Evolutionary conservation across 2,888 invertebrate genomes (phyloP).

Genomic region (Caenorhabditis sp.): DNA sequence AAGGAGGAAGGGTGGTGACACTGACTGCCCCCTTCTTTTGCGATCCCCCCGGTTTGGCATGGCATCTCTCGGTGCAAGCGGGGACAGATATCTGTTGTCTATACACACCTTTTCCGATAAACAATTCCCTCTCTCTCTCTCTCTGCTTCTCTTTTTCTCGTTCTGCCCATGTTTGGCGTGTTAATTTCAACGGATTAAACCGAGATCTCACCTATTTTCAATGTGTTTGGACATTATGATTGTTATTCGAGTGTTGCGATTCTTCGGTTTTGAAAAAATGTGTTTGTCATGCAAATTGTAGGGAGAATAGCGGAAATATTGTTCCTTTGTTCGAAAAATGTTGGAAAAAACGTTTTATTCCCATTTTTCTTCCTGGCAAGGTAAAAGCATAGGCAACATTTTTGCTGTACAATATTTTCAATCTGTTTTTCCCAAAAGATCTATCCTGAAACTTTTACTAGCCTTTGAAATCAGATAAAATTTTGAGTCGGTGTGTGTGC

Average conservation of each 20-base stretch:
- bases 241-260: background rate
- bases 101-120: too few species aligned
- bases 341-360: too few species aligned
- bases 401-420: too few species aligned
- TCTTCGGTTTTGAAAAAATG: background rate
- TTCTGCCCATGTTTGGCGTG: background rate
- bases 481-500: too few species aligned
- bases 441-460: too few species aligned
- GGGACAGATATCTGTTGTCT: conserved; percentile 3
- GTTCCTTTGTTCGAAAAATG: too few species aligned
- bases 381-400: too few species aligned
- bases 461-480: too few species aligned
- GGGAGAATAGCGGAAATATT: too few species aligned
- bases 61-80: conserved; percentile 14
- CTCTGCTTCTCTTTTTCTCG: background rate
- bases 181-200: conserved; percentile 32
- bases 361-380: too few species aligned
- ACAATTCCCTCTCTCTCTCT: background rate
- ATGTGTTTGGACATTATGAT: background rate
- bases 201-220: background rate
- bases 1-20: conserved; percentile 40
- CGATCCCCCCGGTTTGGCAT: conserved; percentile 4
- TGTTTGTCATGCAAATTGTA: too few species aligned
- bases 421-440: too few species aligned
- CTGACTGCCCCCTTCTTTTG: conserved; percentile 7